Conservation (phyloP, 2,797 vertebrate genomes). For the Peromyscus nudipes region DNA sequence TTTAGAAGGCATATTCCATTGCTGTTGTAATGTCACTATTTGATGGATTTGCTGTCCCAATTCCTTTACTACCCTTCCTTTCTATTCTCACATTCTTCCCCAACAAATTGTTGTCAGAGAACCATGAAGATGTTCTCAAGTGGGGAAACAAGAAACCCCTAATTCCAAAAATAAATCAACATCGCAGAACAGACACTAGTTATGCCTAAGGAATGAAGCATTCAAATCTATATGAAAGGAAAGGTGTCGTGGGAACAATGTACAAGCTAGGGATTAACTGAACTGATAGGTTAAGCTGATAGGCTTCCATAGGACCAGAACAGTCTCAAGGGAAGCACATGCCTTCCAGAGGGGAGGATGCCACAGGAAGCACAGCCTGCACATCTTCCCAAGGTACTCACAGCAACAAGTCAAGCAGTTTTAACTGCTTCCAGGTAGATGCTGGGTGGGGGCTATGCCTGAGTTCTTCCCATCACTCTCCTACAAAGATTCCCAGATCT, state of each 20-base stretch:
- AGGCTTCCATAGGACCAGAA: background rate
- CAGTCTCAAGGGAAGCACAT: background rate
- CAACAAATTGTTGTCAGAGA: background rate
- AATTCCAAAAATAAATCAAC: slow-evolving; percentile 15
- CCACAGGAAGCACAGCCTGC: background rate
- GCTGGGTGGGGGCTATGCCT: background rate
- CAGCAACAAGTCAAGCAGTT: background rate
- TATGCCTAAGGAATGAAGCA: slow-evolving; percentile 1
- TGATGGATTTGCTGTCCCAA: background rate
- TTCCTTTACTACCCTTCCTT: background rate
- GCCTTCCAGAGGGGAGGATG: background rate
- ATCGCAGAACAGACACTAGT: background rate
- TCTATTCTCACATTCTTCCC: background rate
- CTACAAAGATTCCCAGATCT: background rate
- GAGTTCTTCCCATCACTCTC: background rate
- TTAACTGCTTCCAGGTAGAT: background rate
- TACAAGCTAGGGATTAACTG: background rate
- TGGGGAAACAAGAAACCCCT: background rate
- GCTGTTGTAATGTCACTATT: background rate
- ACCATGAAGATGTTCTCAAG: background rate
- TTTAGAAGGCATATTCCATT: slow-evolving; percentile 1
- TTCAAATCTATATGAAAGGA: background rate
- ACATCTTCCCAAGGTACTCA: background rate
- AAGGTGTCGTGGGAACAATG: background rate
- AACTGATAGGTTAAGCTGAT: background rate